Evolutionary conservation across 2,888 invertebrate species (phyloP), one percentile per base, ranked within the genome.

Genomic region (Agrilus biguttatus): DNA sequence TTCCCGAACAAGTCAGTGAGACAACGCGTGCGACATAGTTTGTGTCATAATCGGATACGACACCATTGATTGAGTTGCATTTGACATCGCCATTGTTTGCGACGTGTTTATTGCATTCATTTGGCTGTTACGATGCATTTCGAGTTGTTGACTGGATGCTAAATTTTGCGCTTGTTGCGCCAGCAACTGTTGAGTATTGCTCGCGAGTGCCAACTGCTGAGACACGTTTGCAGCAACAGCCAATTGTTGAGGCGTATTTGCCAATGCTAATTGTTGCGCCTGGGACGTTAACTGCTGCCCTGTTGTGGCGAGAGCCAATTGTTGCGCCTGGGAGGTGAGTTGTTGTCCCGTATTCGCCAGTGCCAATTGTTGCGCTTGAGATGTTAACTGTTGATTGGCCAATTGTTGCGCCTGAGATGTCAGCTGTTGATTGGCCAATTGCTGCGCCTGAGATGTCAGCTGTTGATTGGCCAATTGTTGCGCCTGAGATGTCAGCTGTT

Each of bases 21-120:
- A 32, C 40, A 53, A 43, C 17, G 61, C 59, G 52, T 65, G 65
- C 43, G 55, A 63, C 44, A 72, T 67, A 48, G 68, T 70, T 49
- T 78, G 77, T 13, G 77, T 77, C 73, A 78, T 77, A 38, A 79
- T 76, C 2, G 79, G 78, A 56, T 77, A 78, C 1, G 78, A 77
- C 39, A 78, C 75, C 55, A 78, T 69, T 2, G 78, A 73, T 43
- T 74, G 74, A 0, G 73, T 71, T 5, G 75, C 69, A 51, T 75
- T 75, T 3, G 75, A 74, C 68, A 76, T 72, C 4, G 75, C 73
- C 13, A 75, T 63, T 21, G 74, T 70, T 52, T 70, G 69, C 2
- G 69, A 68, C 3, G 69, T 69, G 47, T 62, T 68, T 33, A 69
- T 67, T 13, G 66, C 64, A 43, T 65, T 66, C 45, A 66, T 62